These are phyloP conservation scores for Anarhynchus alexandrinus DNA, from an alignment of 2,113 vertebrate genomes.

Conservation along the genomic window DNA sequence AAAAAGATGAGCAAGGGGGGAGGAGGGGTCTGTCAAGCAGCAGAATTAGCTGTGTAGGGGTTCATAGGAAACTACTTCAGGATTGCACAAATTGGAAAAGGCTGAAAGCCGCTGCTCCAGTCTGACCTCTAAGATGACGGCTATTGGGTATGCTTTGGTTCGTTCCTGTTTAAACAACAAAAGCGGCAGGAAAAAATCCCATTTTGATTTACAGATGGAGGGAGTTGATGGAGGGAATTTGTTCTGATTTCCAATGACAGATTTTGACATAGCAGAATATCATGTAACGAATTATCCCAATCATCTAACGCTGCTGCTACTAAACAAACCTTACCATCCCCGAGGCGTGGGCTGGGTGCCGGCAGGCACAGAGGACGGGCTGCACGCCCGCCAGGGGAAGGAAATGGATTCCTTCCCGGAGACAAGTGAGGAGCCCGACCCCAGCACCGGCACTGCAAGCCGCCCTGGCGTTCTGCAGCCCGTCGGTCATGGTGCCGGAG, in stretches of 20 bases:
- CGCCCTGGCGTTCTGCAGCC: background rate
- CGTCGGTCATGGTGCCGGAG: background rate
- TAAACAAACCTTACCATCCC: background rate
- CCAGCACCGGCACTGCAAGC: background rate
- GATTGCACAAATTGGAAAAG: background rate
- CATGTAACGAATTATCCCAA: background rate
- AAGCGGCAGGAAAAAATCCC: background rate
- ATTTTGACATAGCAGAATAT: background rate
- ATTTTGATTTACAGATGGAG: background rate
- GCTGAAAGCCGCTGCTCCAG: background rate
- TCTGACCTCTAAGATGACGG: background rate
- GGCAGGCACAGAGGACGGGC: too few species aligned
- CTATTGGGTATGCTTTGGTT: background rate
- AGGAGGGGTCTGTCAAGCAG: background rate
- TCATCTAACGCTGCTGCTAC: background rate
- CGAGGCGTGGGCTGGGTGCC: background rate
- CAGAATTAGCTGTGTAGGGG: background rate
- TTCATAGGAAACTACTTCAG: background rate
- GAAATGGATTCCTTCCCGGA: background rate
- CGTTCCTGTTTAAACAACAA: background rate
- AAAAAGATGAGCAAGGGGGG: background rate
- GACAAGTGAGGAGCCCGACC: background rate
- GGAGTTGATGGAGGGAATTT: background rate
- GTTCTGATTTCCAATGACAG: background rate
- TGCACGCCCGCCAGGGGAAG: fast-evolving